phyloP scores from a whole-genome alignment of 2,113 vertebrate genomes.

The Triplophysa rosa region DNA sequence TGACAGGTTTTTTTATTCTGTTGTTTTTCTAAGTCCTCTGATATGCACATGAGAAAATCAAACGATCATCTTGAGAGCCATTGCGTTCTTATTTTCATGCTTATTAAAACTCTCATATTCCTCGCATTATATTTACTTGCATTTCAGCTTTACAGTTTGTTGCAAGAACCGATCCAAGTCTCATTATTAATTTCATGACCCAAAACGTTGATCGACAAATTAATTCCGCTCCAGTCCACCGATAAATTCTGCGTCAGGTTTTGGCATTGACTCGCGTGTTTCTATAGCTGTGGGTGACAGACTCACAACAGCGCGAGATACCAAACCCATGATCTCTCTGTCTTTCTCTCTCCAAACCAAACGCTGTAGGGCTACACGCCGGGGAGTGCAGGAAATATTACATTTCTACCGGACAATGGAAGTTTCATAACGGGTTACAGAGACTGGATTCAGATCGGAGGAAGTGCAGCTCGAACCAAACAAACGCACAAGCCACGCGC shows the following conservation, averaged over 20 bases:
- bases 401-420: constrained; percentile 58
- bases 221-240: constrained; percentile 71
- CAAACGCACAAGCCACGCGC: constrained; percentile 49
- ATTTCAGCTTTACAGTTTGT: neutral
- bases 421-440: constrained; percentile 52
- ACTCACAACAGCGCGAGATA: constrained; percentile 49
- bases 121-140: neutral
- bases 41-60: neutral
- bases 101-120: neutral
- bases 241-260: constrained; percentile 72
- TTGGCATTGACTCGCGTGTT: constrained; percentile 61
- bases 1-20: too few relatives aligned
- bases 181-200: constrained; percentile 17
- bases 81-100: neutral
- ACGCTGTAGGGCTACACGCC: constrained; percentile 21
- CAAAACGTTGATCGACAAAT: constrained; percentile 60
- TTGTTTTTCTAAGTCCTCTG: neutral
- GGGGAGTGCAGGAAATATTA: constrained; percentile 39
- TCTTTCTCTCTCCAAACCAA: constrained; percentile 42
- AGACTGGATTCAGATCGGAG: constrained; percentile 44
- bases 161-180: neutral
- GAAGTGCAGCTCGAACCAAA: constrained; percentile 40
- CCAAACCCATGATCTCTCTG: constrained; percentile 58
- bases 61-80: neutral
- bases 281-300: constrained; percentile 65